phyloP scores from a whole-genome alignment of 2,888 invertebrate genomes.

The Idaea biselata region DNA sequence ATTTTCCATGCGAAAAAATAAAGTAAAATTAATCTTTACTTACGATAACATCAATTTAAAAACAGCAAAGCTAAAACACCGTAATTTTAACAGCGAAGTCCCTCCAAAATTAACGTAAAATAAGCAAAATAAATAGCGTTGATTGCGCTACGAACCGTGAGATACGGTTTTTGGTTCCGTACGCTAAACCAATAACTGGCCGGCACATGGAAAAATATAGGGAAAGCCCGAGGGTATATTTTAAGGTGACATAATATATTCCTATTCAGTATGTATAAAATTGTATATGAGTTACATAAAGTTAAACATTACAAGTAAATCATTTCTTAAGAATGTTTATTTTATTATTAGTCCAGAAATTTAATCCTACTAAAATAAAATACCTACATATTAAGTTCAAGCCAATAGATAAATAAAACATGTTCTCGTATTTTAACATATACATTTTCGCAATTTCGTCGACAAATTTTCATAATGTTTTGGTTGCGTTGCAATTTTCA shows the following conservation, averaged over 20 bases:
- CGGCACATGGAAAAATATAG: constrained; percentile 7
- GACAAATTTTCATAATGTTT: constrained; percentile 48
- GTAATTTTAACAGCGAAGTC: constrained; percentile 19
- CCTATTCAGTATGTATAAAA: no score
- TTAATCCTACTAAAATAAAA: no score
- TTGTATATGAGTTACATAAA: no score
- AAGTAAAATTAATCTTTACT: background rate
- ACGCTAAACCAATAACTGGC: constrained; percentile 52
- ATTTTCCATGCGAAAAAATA: background rate
- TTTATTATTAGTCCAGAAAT: no score
- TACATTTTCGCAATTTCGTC: constrained; percentile 33
- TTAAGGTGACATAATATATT: no score
- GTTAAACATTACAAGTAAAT: no score
- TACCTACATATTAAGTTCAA: no score
- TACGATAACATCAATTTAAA: background rate
- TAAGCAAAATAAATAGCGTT: constrained; percentile 55
- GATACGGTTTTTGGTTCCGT: constrained; percentile 47
- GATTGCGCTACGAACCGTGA: constrained; percentile 62
- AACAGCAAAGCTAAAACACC: constrained; percentile 1
- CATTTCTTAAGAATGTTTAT: no score
- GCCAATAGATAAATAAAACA: no score
- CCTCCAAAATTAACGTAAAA: constrained; percentile 31
- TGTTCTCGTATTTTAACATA: constrained; percentile 13
- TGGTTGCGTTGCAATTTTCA: constrained; percentile 74
- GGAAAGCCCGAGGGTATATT: no score